Evolutionary conservation across 2,888 invertebrate species (phyloP).

Genomic region (Molanna angustata): DNA sequence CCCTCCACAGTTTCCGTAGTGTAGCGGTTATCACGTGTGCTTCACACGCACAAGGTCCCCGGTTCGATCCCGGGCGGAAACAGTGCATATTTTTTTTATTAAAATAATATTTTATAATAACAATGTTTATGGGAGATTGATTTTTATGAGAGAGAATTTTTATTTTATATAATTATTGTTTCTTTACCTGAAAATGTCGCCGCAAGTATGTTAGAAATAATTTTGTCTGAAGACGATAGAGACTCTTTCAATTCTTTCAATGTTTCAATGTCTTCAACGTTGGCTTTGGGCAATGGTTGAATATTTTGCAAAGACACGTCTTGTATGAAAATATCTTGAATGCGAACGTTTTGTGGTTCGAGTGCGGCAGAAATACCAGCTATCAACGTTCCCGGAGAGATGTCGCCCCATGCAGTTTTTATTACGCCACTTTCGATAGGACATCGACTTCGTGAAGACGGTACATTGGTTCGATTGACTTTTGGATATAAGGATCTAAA

Average conservation of each 20-base stretch:
- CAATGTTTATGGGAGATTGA: background rate
- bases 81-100: conserved; percentile 37
- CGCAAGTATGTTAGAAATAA: conserved; percentile 60
- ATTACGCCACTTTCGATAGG: conserved; percentile 66
- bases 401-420: conserved; percentile 59
- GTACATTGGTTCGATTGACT: conserved; percentile 15
- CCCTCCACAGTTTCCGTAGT: conserved; percentile 60
- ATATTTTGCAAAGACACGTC: background rate
- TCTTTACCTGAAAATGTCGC: conserved; percentile 57
- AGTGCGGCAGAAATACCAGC: conserved; percentile 59
- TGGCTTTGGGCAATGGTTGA: background rate
- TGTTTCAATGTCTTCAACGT: background rate
- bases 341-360: conserved; percentile 55
- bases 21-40: conserved; percentile 79
- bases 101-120: background rate
- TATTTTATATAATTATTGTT: background rate
- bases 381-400: conserved; percentile 59
- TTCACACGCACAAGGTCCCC: conserved; percentile 75
- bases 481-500: conserved; percentile 4
- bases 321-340: conserved; percentile 46
- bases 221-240: conserved; percentile 16
- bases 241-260: conserved; percentile 1
- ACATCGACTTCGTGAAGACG: conserved; percentile 47
- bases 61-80: conserved; percentile 71
- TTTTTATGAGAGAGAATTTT: conserved; percentile 9